phyloP scores from a whole-genome alignment of 2,113 vertebrate species.

The Cottus gobio region DNA sequence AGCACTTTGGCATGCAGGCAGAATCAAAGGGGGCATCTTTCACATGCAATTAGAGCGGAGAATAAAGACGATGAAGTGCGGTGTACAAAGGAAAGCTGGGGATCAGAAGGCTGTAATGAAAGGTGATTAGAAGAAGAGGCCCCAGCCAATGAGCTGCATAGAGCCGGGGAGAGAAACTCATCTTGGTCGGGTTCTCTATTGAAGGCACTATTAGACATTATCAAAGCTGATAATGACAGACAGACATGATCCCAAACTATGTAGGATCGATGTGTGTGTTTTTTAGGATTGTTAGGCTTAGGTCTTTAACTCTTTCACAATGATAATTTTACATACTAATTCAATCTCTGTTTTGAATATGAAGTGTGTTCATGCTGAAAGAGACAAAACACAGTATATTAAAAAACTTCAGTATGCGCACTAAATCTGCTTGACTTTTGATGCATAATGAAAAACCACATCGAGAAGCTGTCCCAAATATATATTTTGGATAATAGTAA shows the following conservation, averaged over 20 bases:
- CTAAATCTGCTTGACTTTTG: neutral
- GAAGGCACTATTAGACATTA: constrained; percentile 79
- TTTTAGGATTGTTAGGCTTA: neutral
- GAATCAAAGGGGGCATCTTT: constrained; percentile 96
- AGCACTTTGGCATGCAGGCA: constrained; percentile 88
- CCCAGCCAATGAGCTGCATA: constrained; percentile 70
- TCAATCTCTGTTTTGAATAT: neutral
- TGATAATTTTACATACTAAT: neutral
- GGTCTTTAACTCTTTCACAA: neutral
- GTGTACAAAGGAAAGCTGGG: constrained; percentile 88
- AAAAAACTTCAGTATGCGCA: neutral
- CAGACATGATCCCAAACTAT: constrained; percentile 34
- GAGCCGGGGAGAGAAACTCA: constrained; percentile 67
- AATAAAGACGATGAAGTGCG: constrained; percentile 94
- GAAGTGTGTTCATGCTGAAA: neutral
- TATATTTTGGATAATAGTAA: neutral
- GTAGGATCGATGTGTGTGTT: neutral
- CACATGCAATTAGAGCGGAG: constrained; percentile 94
- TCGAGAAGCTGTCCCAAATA: neutral
- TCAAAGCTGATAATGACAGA: constrained; percentile 76
- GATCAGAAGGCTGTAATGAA: constrained; percentile 94
- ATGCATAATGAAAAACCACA: neutral
- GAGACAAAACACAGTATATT: neutral
- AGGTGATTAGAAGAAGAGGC: constrained; percentile 88
- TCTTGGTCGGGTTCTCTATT: constrained; percentile 81